Base-by-base conservation (phyloP, 2,113 vertebrate species). In the Corynorhinus townsendii region DNA sequence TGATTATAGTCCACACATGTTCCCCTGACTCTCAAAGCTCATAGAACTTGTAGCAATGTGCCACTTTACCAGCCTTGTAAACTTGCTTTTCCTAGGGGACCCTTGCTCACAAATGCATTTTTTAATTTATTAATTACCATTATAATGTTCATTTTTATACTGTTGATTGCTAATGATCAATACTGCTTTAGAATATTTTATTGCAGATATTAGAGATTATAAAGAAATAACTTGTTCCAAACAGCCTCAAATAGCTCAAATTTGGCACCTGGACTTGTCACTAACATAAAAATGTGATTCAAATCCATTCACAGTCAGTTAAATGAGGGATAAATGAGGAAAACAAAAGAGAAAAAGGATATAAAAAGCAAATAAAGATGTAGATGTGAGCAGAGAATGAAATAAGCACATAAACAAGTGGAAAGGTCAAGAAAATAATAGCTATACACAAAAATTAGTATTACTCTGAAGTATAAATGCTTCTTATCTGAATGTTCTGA, bases 391-490 rank as follows among this genome's bases (percentile, higher is more conserved):
- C 38, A 76, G 26, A 86, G 11, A 92, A 86, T 64, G 4, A 79
- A 77, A 93, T 0, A 82, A 24, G 11, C 16, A 54, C 1, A 43
- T 49, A 66, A 45, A n/a, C 0, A 86, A 66, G 19, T 30, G n/a
- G 40, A 96, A 88, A 90, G 4, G 5, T 43, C 30, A 52, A 86
- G 11, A 89, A 94, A 95, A 95, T n/a, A 84, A 89, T 62, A 33
- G 28, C 24, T 12, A 49, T 20, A n/a, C 12, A 75, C 2, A 52
- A 85, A 90, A 66, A 59, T 82, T 52, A 89, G 12, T 45, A 93
- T 66, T 84, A 9, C 12, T 93, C 14, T 94, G 14, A 64, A 72
- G 6, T 56, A 88, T 49, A 89, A 49, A 66, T 26, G 45, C 15
- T 19, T 62, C 15, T 11, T 45, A 11, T 33, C 3, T 54, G 38